Evolutionary conservation across 2,113 vertebrate genomes (phyloP), one percentile per base, ranked within the genome.

Genomic region (Struthio camelus): DNA sequence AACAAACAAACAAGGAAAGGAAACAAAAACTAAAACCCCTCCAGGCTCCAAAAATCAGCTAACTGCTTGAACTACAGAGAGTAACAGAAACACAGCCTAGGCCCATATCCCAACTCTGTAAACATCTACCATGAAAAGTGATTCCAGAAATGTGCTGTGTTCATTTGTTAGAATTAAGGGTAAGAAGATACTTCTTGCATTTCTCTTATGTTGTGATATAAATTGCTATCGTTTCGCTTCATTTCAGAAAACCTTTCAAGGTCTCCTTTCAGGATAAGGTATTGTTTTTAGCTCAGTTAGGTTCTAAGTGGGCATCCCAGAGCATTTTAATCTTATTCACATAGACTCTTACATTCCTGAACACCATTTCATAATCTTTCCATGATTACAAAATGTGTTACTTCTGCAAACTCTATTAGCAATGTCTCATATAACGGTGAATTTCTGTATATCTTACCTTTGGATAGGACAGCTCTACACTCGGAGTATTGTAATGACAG

Each of bases 211-310:
- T 51, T 71, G 59, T 25, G 25, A 61, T 8, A 22, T 34, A 38
- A 80, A 85, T 59, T 51, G 2, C 10, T 27, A 34, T 4, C 38
- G 14, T 19, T 65, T n/a, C n/a, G n/a, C n/a, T n/a, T 22, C 11
- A 62, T 82, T 89, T 85, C 17, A 76, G 48, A 50, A 84, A 73
- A 19, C 4, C 16, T 83, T 71, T 76, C 32, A 59, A 44, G 36
- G 3, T 72, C 22, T 15, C 54, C 27, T 72, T 69, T 20, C 28
- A 62, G 20, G 73, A 24, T 40, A 4, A 64, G 64, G 14, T 15
- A 4, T 30, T 78, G 0, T 0, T 1, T 71, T 94, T 51, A 36
- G 13, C 67, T 59, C 32, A 75, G 11, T 54, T 30, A 7, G 40
- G 13, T 11, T 85, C 19, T 27, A 56, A 80, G 50, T 46, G 18